These are phyloP conservation scores for Channa striata DNA, from an alignment of 2,797 vertebrate species.

Conservation along the genomic window DNA sequence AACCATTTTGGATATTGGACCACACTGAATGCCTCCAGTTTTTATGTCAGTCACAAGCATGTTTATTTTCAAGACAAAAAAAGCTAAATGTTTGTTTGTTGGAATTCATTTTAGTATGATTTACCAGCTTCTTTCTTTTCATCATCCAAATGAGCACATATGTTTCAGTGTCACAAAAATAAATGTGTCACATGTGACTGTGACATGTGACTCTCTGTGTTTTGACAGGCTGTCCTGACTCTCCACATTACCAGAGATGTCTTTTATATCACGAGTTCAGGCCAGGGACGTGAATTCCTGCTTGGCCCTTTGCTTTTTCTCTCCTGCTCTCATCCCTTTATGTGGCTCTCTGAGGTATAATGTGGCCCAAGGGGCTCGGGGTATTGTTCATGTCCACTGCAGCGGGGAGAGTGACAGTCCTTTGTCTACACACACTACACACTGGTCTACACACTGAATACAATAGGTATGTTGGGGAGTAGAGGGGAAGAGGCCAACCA, in stretches of 20 bases:
- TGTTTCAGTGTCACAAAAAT: background rate
- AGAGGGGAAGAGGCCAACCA: background rate
- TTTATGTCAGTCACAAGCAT: background rate
- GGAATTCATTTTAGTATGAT: background rate
- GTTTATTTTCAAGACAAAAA: background rate
- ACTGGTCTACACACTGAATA: slow-evolving; percentile 49
- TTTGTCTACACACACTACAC: slow-evolving; percentile 63
- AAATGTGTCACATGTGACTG: slow-evolving; percentile 1
- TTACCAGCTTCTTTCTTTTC: background rate
- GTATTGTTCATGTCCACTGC: slow-evolving; percentile 79
- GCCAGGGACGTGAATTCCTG: slow-evolving; percentile 19
- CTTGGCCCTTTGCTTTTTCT: slow-evolving; percentile 44
- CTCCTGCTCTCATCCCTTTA: slow-evolving; percentile 59
- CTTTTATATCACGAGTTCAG: slow-evolving; percentile 27
- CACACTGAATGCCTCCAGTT: background rate
- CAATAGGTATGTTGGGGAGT: slow-evolving; percentile 31
- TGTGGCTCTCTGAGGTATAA: slow-evolving; percentile 66
- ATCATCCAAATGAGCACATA: no score
- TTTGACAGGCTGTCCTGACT: slow-evolving; percentile 14
- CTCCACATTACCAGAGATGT: slow-evolving; percentile 11
- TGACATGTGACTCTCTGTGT: background rate
- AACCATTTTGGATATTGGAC: no score
- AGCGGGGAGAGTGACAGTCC: slow-evolving; percentile 69
- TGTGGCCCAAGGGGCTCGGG: slow-evolving; percentile 70
- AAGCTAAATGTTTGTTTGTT: background rate